Conservation (phyloP, 2,797 vertebrate species). For the Bufotes viridis region DNA sequence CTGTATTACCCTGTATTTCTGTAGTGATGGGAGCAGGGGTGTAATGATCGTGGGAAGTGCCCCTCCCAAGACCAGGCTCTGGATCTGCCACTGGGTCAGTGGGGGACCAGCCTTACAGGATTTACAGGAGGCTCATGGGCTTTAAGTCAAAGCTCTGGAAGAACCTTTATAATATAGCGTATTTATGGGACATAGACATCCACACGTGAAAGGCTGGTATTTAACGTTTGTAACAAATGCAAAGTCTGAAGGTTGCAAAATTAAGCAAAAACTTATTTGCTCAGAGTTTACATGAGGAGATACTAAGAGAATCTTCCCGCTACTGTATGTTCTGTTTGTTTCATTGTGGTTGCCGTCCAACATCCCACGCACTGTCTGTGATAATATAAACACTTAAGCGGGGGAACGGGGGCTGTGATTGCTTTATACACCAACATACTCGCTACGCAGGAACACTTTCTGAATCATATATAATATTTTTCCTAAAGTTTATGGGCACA, state of each 20-base stretch:
- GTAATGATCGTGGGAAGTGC: too few species aligned
- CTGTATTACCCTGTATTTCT: too few species aligned
- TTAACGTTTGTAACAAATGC: not conserved
- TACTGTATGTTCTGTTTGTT: conserved; percentile 38
- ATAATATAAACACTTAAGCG: conserved; percentile 1
- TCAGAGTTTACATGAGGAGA: not conserved
- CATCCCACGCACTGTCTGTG: conserved; percentile 25
- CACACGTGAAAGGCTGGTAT: not conserved
- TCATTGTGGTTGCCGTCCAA: conserved; percentile 9
- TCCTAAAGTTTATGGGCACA: not conserved
- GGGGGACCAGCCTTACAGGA: too few species aligned
- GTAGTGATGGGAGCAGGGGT: too few species aligned
- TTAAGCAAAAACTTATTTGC: not conserved
- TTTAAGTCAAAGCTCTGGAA: too few species aligned
- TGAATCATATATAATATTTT: not conserved
- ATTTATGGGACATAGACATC: not conserved
- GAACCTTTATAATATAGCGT: not conserved
- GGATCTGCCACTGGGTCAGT: too few species aligned
- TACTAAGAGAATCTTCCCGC: conserved; percentile 20
- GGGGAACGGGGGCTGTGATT: not conserved
- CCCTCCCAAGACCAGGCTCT: too few species aligned
- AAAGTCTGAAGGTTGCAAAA: not conserved
- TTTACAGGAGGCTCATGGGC: too few species aligned
- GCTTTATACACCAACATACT: not conserved
- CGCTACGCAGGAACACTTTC: not conserved